Evolutionary conservation across 2,797 vertebrate species (phyloP).

Genomic region (Molothrus aeneus): DNA sequence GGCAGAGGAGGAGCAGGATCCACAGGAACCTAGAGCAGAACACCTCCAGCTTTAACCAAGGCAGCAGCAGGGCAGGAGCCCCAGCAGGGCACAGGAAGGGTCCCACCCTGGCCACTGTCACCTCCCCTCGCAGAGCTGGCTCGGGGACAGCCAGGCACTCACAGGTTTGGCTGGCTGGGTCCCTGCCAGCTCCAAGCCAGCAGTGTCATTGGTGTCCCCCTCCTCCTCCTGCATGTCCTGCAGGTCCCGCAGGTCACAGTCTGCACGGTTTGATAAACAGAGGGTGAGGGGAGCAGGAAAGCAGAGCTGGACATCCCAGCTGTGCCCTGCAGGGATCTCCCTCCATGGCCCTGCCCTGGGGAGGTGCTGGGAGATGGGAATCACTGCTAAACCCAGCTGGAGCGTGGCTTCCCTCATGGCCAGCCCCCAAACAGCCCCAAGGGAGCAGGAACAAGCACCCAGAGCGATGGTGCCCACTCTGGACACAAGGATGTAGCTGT

Average conservation of each 20-base stretch:
- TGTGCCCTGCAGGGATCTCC: not conserved
- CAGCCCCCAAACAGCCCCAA: not conserved
- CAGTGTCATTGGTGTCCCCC: conserved; percentile 73
- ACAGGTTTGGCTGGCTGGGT: conserved; percentile 60
- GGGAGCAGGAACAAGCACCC: not conserved
- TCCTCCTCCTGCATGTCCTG: conserved; percentile 89
- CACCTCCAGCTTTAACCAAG: not conserved
- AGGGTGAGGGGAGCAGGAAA: not conserved
- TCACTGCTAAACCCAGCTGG: rapidly evolving
- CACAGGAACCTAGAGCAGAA: conserved; percentile 74
- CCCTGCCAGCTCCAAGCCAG: conserved; percentile 53
- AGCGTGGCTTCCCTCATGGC: not conserved
- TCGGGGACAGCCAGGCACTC: not conserved
- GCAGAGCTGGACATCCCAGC: not conserved
- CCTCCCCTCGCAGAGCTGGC: rapidly evolving
- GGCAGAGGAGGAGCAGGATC: conserved; percentile 90
- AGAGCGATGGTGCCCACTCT: rapidly evolving
- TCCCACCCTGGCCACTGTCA: not conserved
- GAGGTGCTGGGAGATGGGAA: not conserved
- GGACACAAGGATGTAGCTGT: not conserved
- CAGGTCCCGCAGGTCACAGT: conserved; percentile 92
- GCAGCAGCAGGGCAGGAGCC: not conserved
- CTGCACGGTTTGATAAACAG: conserved; percentile 53
- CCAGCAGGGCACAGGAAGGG: not conserved
- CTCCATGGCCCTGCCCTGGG: not conserved